These are phyloP conservation scores for Porphyrio hochstetteri DNA, from an alignment of 2,113 vertebrate species.

Conservation along the genomic window DNA sequence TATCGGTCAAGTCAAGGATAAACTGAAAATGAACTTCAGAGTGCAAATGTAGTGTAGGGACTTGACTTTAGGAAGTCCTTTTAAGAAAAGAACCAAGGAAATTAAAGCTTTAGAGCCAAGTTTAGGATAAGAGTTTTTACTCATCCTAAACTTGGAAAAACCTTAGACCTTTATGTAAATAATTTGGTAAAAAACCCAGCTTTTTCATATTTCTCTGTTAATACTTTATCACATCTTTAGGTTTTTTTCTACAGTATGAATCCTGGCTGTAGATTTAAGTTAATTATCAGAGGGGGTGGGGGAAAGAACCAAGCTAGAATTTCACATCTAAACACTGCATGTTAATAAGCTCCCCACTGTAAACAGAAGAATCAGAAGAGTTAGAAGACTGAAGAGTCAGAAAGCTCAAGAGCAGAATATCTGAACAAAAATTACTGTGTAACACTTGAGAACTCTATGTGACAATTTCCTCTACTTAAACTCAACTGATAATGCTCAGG, in stretches of 20 bases:
- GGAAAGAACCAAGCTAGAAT: not conserved
- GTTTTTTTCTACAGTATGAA: not conserved
- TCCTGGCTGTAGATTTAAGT: not conserved
- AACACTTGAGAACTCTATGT: not conserved
- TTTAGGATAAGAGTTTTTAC: not conserved
- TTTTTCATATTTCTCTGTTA: not conserved
- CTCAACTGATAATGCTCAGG: not conserved
- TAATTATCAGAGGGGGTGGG: not conserved
- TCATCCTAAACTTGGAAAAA: not conserved
- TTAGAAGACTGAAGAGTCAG: not conserved
- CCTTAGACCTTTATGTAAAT: not conserved
- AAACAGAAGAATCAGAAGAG: not conserved
- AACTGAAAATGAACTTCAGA: not conserved
- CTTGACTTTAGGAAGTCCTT: not conserved
- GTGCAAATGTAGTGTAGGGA: not conserved
- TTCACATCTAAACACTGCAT: not conserved
- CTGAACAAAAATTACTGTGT: not conserved
- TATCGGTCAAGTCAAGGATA: not conserved
- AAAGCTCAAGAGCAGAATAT: not conserved
- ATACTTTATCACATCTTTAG: not conserved
- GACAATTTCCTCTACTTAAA: not conserved
- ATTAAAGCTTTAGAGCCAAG: not conserved
- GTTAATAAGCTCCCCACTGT: not conserved
- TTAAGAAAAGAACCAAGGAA: not conserved
- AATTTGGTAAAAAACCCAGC: not conserved